Conservation (phyloP, 2,113 vertebrate species). For the Epinephelus fuscoguttatus region DNA sequence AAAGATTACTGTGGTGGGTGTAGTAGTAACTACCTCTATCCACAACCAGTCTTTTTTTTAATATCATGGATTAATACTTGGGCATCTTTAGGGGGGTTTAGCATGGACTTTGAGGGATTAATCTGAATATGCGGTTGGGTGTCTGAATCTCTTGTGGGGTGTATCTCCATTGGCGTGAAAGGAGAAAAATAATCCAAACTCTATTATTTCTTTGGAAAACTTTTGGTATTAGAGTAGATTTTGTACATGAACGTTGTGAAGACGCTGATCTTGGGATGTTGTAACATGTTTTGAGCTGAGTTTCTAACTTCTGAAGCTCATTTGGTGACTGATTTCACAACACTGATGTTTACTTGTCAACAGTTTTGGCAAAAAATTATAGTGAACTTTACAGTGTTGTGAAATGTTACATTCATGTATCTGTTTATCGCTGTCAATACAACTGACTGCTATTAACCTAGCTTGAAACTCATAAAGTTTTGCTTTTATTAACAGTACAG, state of each 20-base stretch:
- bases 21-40: conserved; percentile 23
- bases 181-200: conserved; percentile 36
- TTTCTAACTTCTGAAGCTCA: not conserved
- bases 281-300: not conserved
- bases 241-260: not conserved
- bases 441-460: not conserved
- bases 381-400: not conserved
- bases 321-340: conserved; percentile 10
- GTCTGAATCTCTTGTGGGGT: conserved; percentile 35
- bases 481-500: not conserved
- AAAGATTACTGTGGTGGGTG: conserved; percentile 22
- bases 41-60: conserved; percentile 28
- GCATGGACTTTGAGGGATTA: conserved; percentile 38
- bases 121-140: conserved; percentile 15
- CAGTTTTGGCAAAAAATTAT: not conserved
- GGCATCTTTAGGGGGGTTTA: conserved; percentile 8
- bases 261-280: not conserved
- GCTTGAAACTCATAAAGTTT: not conserved
- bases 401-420: not conserved
- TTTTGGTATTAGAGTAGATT: conserved; percentile 39
- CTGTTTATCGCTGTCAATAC: not conserved
- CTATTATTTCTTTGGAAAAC: conserved; percentile 36
- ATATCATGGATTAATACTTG: conserved; percentile 58
- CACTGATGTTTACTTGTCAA: not conserved
- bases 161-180: conserved; percentile 12